Conservation (phyloP, 1,140 invertebrate genomes). For the Cherax destructor region DNA sequence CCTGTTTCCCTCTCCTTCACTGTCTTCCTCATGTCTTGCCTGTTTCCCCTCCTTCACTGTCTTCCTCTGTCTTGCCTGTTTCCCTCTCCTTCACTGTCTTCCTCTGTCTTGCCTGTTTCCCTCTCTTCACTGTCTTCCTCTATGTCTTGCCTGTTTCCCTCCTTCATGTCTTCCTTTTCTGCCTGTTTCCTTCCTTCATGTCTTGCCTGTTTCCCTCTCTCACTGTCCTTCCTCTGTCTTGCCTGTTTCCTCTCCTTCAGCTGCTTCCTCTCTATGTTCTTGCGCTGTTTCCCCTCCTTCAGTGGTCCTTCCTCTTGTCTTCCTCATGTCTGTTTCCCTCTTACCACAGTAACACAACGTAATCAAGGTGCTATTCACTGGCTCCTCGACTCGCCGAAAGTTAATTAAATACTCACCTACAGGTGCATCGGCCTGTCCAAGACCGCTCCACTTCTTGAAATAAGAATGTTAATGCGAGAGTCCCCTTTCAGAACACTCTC, state of each 20-base stretch:
- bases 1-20: too few relatives aligned
- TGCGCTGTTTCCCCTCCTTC: not conserved
- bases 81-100: not conserved
- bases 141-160: not conserved
- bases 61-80: not conserved
- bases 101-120: not conserved
- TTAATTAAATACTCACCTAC: not conserved
- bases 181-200: not conserved
- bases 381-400: not conserved
- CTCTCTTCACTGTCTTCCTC: not conserved
- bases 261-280: not conserved
- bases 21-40: not conserved
- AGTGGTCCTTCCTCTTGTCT: not conserved
- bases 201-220: not conserved
- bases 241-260: not conserved
- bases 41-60: not conserved
- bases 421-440: not conserved
- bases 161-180: too few relatives aligned
- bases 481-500: too few relatives aligned
- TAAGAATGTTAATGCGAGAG: too few relatives aligned
- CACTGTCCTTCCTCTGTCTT: not conserved
- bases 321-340: too few relatives aligned
- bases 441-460: too few relatives aligned
- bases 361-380: not conserved
- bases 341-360: too few relatives aligned